Evolutionary conservation across 2,797 vertebrate genomes (phyloP), one percentile per base, ranked within the genome.

Genomic region (Micrastur ruficollis): DNA sequence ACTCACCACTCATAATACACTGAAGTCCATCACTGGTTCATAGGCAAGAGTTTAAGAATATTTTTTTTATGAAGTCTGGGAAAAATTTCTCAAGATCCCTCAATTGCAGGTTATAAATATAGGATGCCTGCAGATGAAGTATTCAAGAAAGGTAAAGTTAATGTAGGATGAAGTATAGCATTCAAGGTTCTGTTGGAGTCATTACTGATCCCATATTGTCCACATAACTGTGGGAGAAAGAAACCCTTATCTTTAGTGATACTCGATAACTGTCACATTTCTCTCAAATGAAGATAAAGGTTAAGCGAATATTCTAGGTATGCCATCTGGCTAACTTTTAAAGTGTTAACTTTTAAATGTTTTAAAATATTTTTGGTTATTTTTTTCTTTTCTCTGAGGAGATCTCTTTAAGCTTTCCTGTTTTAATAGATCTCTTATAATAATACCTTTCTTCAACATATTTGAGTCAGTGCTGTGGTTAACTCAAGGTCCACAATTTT

Each of bases 201-300:
- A 1, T 53, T 63, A 49, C 15, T 5, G 3, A 29, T 59, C 5
- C 5, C 0, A 0, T 74, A 10, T 19, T 75, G 14, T 18, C 42
- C 38, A n/a, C 1, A 8, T 27, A 53, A 23, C 25, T 65, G 4
- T 17, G 11, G 10, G 17, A 62, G n/a, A 42, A 59, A 66, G 17
- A 68, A 81, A 53, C 58, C 11, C 1, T n/a, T 82, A 82, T 72
- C 32, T 82, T 75, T 32, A 83, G 14, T 50, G 65, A 10, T 74
- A 9, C 6, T 79, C 71, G 36, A 16, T 34, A 50, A n/a, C 58
- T 66, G 20, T 46, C 52, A 32, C 8, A 20, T 68, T 84, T 72
- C 32, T 71, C 31, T 85, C 14, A 47, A 17, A 40, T 34, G n/a
- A 80, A 82, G 42, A 32, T 15, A 74, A 66, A 49, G 8, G 25